Conservation (phyloP, 92 coral and sea anemone genomes). For the Parazoanthus darwini region DNA sequence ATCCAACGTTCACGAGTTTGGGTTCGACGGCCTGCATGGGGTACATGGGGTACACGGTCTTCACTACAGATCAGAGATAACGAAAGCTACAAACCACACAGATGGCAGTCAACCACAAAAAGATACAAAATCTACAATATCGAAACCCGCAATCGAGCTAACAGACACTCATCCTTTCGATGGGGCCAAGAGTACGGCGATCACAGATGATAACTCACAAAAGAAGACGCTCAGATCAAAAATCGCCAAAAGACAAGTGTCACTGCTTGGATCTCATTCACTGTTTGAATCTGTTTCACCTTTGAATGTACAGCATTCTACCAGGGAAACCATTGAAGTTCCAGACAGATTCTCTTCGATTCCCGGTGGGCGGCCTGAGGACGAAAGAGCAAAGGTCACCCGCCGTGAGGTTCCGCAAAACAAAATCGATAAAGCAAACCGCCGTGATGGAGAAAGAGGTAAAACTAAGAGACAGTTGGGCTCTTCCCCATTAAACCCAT, state of each 20-base stretch:
- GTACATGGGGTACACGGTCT: constrained; percentile 52
- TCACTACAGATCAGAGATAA: constrained; percentile 77
- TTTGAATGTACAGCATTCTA: constrained; percentile 58
- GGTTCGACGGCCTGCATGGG: constrained; percentile 44
- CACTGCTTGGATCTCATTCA: constrained; percentile 72
- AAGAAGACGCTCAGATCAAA: constrained; percentile 61
- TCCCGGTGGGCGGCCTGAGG: constrained; percentile 56
- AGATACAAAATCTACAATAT: constrained; percentile 62
- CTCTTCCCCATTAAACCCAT: constrained; percentile 24
- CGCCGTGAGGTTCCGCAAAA: constrained; percentile 30
- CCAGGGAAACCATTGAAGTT: constrained; percentile 63
- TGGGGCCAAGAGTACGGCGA: constrained; percentile 60
- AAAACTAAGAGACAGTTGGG: constrained; percentile 12
- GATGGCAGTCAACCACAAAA: constrained; percentile 7
- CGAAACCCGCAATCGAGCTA: constrained; percentile 49
- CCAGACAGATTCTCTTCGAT: constrained; percentile 69
- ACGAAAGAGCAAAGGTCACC: constrained; percentile 34
- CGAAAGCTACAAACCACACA: constrained; percentile 34
- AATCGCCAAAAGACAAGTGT: constrained; percentile 60
- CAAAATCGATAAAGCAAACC: not conserved
- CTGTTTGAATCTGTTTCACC: constrained; percentile 69
- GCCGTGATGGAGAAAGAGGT: not conserved
- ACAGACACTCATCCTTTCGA: constrained; percentile 32
- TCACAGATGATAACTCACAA: constrained; percentile 61
- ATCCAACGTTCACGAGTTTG: constrained; percentile 18